Evolutionary conservation across 2,797 vertebrate genomes (phyloP).

Genomic region (Clarias pachynema): DNA sequence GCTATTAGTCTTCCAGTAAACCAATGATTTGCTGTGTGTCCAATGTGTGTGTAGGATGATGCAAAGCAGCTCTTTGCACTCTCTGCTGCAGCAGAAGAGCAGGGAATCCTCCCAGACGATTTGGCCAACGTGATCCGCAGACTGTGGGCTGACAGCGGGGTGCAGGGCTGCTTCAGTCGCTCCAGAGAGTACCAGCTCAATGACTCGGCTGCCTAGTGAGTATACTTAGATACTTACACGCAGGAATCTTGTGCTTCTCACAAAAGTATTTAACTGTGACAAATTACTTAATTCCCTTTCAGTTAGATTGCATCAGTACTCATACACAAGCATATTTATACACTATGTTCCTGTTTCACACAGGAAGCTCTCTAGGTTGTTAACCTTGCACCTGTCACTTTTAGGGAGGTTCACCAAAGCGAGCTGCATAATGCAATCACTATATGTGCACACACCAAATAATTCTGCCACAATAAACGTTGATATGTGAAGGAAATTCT

Average conservation of each 20-base stretch:
- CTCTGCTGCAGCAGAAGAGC: constrained; percentile 90
- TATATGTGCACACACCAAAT: neutral
- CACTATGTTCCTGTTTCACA: constrained; percentile 2
- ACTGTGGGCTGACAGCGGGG: constrained; percentile 91
- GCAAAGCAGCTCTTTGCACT: constrained; percentile 94
- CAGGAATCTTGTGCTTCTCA: neutral
- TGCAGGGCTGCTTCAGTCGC: constrained; percentile 91
- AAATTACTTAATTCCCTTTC: neutral
- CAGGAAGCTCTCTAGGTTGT: constrained; percentile 10
- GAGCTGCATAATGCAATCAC: neutral
- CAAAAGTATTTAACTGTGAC: neutral
- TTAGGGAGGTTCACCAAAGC: constrained; percentile 1
- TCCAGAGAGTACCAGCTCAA: constrained; percentile 98
- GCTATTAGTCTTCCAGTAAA: neutral
- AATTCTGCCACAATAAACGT: constrained; percentile 34
- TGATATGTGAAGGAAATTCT: neutral
- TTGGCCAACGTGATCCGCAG: constrained; percentile 88
- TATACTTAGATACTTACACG: neutral
- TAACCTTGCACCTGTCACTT: constrained; percentile 29
- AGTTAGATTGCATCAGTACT: neutral
- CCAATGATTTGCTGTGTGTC: neutral
- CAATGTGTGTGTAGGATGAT: constrained; percentile 83
- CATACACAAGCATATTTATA: no score
- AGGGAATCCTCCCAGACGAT: constrained; percentile 91
- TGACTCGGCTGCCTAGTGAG: constrained; percentile 93